Evolutionary conservation across 2,888 invertebrate species (phyloP).

Genomic region (Eumerus sabulonum): DNA sequence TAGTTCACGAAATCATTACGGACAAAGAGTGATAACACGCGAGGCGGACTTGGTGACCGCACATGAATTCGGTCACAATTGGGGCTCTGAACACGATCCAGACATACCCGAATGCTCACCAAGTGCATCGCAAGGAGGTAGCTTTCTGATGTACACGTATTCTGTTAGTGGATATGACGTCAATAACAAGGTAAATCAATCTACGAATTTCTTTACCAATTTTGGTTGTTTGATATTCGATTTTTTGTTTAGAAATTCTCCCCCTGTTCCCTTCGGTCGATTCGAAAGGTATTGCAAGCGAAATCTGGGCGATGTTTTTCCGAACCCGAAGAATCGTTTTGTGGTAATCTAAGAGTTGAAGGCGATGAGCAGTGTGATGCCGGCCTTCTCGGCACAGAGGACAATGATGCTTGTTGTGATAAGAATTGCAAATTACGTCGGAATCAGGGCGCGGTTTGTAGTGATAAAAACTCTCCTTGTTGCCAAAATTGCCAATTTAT

Average conservation of each 20-base stretch:
- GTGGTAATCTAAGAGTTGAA: slow-evolving; percentile 96
- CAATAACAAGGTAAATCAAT: slow-evolving; percentile 90
- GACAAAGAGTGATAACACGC: slow-evolving; percentile 95
- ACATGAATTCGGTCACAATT: slow-evolving; percentile 98
- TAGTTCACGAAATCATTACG: slow-evolving; percentile 96
- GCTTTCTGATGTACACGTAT: slow-evolving; percentile 97
- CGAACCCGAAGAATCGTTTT: slow-evolving; percentile 96
- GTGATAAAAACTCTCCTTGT: slow-evolving; percentile 97
- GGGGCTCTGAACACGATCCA: slow-evolving; percentile 99
- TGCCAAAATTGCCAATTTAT: slow-evolving; percentile 95
- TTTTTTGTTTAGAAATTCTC: slow-evolving; percentile 88
- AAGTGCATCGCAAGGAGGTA: slow-evolving; percentile 95
- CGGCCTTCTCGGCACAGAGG: slow-evolving; percentile 94
- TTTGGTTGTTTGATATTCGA: not conserved
- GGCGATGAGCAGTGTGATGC: slow-evolving; percentile 98
- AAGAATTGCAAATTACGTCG: slow-evolving; percentile 93
- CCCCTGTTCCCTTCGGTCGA: slow-evolving; percentile 95
- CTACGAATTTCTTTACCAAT: not conserved
- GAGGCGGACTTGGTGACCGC: slow-evolving; percentile 98
- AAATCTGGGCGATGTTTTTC: slow-evolving; percentile 95
- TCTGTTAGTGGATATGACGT: slow-evolving; percentile 97
- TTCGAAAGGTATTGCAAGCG: slow-evolving; percentile 93
- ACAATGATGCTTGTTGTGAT: slow-evolving; percentile 95
- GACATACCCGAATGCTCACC: slow-evolving; percentile 97
- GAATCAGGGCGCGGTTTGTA: slow-evolving; percentile 88